Base-by-base conservation (phyloP, 2,888 invertebrate genomes). In the Dendrolimus houi region DNA sequence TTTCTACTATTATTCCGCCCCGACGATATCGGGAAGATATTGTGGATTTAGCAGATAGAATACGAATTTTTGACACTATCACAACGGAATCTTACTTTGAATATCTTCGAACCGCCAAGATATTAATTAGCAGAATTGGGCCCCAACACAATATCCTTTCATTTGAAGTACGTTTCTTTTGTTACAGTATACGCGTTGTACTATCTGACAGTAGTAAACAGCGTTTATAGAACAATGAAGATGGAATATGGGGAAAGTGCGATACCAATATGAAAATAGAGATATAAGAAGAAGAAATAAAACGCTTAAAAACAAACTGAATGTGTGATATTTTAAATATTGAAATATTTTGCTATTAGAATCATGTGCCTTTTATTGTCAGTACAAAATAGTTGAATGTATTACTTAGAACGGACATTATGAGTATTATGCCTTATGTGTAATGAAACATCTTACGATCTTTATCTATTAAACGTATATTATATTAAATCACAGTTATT, bases 171-270 rank as follows among this genome's bases (percentile, higher is more conserved):
- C 6, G 3, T 29, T 29, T 29, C 29, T 59, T 60, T 59, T 57
- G 8, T 86, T 85, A 29, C 85, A 89, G 89, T 68, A 0, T 89
- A 84, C 65, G 83, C 85, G 7, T 14, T 84, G 7, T 88, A 82
- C 67, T 87, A 87, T 64, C 59, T 87, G 63, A 74, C 79, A 41
- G 75, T 86, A 56, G 76, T 89, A 47, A 87, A 88, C 74, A 87
- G 87, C 41, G 66, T 85, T 10, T 87, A 87, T 64, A 71, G 79
- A 14, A 75, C 79, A 9, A 85, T 89, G 83, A 87, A 88, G 69
- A 75, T 79, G 70, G 62, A 74, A 0, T 84, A 81, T 61, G 70
- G 73, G 2, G 86, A 83, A 10, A 87, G 81, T 57, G 77, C 81
- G 6, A 77, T 87, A 54, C 88, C 89, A 0, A 77, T 88, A 60